These are phyloP conservation scores for Sceloporus undulatus DNA, from an alignment of 2,113 vertebrate species.

Conservation along the genomic window DNA sequence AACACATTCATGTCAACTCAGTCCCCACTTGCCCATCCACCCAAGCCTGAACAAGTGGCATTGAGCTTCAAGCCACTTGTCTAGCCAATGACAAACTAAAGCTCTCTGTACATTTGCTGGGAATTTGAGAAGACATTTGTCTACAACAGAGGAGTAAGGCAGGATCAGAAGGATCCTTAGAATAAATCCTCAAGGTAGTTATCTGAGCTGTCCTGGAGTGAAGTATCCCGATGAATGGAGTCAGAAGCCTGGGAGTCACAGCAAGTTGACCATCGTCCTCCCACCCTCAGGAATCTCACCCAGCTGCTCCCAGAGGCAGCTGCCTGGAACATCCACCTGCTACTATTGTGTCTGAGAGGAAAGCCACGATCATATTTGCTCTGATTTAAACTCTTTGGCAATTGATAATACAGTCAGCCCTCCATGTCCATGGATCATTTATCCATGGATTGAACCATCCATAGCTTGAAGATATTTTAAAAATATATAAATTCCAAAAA, in stretches of 20 bases:
- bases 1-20: neutral
- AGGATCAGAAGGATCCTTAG: constrained; percentile 3
- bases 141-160: neutral
- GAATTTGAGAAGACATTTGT: constrained; percentile 1
- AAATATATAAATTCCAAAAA: too few species aligned
- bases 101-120: constrained; percentile 4
- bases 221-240: neutral
- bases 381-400: neutral
- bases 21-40: neutral
- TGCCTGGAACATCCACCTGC: constrained; percentile 23
- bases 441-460: too few species aligned
- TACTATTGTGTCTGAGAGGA: constrained; percentile 19
- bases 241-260: neutral
- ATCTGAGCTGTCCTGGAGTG: constrained; percentile 9
- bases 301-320: constrained; percentile 14
- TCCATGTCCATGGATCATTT: too few species aligned
- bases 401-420: neutral
- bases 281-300: constrained; percentile 25
- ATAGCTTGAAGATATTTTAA: too few species aligned
- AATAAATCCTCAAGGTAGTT: neutral
- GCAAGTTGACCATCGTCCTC: too few species aligned
- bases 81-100: neutral
- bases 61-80: constrained; percentile 8
- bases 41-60: neutral
- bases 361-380: neutral